Percentiles rank a stretch among this genome's conserved stretches.
Conservation (phyloP, 2,113 vertebrate species). For the Grus americana region DNA sequence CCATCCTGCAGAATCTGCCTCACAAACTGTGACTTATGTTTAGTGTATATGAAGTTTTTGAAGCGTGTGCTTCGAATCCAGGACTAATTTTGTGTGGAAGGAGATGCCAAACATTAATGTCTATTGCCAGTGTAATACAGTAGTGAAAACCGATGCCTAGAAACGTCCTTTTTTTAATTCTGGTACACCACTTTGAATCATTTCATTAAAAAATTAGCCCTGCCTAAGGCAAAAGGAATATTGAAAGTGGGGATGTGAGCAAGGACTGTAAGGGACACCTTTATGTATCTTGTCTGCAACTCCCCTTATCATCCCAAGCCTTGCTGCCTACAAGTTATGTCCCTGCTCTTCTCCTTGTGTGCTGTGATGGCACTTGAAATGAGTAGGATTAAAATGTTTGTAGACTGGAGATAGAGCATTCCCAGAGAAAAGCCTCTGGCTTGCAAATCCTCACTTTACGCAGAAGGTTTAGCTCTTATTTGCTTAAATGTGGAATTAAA, state of each 20-base stretch:
- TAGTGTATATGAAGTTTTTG: not conserved
- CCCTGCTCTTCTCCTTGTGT: not conserved
- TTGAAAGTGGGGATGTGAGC: not conserved
- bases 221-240: not conserved
- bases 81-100: not conserved
- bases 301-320: not conserved
- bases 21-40: not conserved
- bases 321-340: not conserved
- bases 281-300: not conserved
- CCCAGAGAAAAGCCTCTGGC: not conserved
- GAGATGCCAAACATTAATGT: not conserved
- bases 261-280: not conserved
- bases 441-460: not conserved
- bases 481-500: not conserved
- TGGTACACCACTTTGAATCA: not conserved
- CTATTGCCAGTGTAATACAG: not conserved
- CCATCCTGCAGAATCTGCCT: not conserved
- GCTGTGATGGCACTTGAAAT: not conserved
- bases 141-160: not conserved
- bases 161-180: not conserved
- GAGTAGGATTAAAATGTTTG: not conserved
- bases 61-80: not conserved
- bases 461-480: not conserved
- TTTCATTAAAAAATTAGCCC: not conserved
- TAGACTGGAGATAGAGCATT: not conserved